These are phyloP conservation scores for Lucilia sericata DNA, from an alignment of 1,140 invertebrate genomes.

Conservation along the genomic window DNA sequence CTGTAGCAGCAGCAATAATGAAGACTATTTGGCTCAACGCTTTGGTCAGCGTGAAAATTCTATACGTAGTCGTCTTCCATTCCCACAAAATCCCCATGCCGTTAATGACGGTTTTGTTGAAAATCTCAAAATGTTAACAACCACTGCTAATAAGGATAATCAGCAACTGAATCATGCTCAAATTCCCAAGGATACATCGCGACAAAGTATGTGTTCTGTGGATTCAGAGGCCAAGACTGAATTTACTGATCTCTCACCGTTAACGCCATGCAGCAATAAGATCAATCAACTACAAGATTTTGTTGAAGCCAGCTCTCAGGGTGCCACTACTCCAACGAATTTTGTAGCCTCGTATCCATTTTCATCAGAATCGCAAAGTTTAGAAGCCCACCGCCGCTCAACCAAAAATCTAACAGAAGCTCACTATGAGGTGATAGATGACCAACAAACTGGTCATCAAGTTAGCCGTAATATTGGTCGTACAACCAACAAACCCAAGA, in stretches of 20 bases:
- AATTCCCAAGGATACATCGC: constrained; percentile 70
- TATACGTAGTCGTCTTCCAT: constrained; percentile 71
- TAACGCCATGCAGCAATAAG: constrained; percentile 60
- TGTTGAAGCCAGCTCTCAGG: constrained; percentile 31
- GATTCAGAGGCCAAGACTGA: constrained; percentile 67
- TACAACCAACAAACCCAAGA: constrained; percentile 41
- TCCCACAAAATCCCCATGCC: constrained; percentile 69
- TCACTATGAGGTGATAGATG: constrained; percentile 73
- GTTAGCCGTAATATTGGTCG: neutral
- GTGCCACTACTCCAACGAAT: constrained; percentile 51
- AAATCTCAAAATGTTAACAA: constrained; percentile 57
- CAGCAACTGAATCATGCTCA: constrained; percentile 55
- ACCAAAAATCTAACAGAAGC: constrained; percentile 71
- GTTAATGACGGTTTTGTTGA: constrained; percentile 54
- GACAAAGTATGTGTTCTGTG: constrained; percentile 70
- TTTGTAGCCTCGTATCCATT: constrained; percentile 62
- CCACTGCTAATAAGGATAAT: constrained; percentile 48
- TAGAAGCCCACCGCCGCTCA: constrained; percentile 65
- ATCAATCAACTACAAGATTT: constrained; percentile 45
- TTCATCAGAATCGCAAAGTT: constrained; percentile 65
- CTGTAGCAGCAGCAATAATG: constrained; percentile 66
- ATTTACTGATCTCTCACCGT: constrained; percentile 66
- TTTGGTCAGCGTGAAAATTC: constrained; percentile 72
- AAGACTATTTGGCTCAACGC: constrained; percentile 71
- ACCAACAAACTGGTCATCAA: constrained; percentile 31